Conservation (phyloP, 2,113 vertebrate species). For the Meriones unguiculatus region DNA sequence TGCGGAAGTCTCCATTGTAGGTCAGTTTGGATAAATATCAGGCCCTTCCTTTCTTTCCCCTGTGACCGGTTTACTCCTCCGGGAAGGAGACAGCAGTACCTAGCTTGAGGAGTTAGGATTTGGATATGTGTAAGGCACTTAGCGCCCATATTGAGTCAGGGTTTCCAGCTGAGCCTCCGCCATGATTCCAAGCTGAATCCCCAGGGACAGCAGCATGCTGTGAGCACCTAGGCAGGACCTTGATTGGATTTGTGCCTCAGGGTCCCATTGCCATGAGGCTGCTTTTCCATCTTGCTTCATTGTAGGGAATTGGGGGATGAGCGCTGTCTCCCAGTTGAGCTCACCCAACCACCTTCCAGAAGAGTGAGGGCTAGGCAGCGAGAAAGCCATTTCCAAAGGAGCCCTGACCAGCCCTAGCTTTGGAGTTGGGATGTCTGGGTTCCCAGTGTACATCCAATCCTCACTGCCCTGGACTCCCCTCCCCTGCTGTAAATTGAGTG, state of each 20-base stretch:
- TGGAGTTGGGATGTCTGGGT: neutral
- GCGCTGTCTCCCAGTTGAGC: neutral
- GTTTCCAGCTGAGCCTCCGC: neutral
- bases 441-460: accelerated
- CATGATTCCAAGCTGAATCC: neutral
- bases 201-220: accelerated
- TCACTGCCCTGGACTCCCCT: neutral
- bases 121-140: neutral
- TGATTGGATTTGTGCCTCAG: neutral
- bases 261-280: neutral
- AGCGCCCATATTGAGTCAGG: too few relatives aligned
- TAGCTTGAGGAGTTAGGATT: neutral
- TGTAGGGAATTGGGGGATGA: neutral
- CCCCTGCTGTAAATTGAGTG: neutral
- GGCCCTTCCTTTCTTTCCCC: neutral
- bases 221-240: neutral
- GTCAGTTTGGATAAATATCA: accelerated
- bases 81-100: neutral
- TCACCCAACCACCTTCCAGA: neutral
- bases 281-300: neutral
- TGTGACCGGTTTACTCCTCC: neutral
- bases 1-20: accelerated
- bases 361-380: accelerated
- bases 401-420: neutral
- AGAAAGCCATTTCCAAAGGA: neutral